Evolutionary conservation across 2,797 vertebrate species (phyloP), one percentile per base, ranked within the genome.

Genomic region (Eremophila alpestris): DNA sequence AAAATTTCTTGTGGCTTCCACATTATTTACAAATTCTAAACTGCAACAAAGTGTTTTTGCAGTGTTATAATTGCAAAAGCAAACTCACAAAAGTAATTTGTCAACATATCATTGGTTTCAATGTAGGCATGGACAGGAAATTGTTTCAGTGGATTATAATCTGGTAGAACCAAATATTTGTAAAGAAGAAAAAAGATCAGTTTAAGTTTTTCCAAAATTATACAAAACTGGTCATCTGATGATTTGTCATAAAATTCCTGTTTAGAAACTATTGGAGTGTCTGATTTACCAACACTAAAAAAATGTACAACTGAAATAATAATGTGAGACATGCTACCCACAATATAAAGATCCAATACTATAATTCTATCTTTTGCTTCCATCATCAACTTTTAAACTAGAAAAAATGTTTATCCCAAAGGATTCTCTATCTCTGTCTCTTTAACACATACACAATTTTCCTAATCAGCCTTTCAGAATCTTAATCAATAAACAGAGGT

Each of bases 321-420:
- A 45, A 34, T 1, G 1, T 49, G 82, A 87, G n/a, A 55, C 7
- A 23, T 7, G 2, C 10, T 40, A 67, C 26, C 4, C 2, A 3
- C 10, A 26, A 34, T 77, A 63, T 77, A 83, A 22, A 65, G 3
- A 74, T 55, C 4, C 24, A 73, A 3, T 9, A 22, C n/a, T 22
- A 9, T 0, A 2, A 29, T 48, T 68, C 24, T 60, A 10, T n/a
- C 32, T 74, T 67, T 76, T 89, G 5, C 43, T 74, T 83, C 11
- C 32, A 45, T 49, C 5, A 27, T 32, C 10, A 56, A 16, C 11
- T 54, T 68, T 58, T 64, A 78, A 90, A 20, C 5, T 49, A 60
- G 60, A 64, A 65, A 13, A 95, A 73, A 4, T 36, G 27, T 83
- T 79, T 36, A 46, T 51, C 60, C 80, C 26, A 75, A 81, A 73